Base-by-base conservation (phyloP, 30 jellyfish, hydroid and myxozoan genomes). In the Sanderia malayensis region DNA sequence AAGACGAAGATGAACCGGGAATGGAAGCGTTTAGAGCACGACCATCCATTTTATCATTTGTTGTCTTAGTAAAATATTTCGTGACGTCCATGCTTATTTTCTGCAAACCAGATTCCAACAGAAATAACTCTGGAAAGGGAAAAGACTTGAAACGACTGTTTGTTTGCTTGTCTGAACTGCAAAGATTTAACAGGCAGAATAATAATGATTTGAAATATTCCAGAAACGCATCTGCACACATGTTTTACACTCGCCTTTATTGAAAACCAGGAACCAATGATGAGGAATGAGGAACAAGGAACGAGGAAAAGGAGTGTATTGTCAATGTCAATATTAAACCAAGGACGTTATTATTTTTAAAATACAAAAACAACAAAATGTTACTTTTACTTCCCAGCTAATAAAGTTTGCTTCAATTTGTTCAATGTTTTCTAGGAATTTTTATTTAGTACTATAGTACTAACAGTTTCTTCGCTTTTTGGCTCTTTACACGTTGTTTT, bases 1-100 rank as follows among this genome's bases (percentile, higher is more conserved):
- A 25, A 18, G 84, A 46, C 24, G 84, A 25, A 45, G 61, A 45
- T 0, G 84, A 49, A 28, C 80, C 84, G 23, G 84, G 81, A 28
- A 71, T 52, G n/a, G 84, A 21, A 21, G 37, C 80, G 70, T 45
- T 71, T 8, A 71, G 80, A 45, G 69, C 81, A 30, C 84, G 84
- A 18, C 84, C 84, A 71, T 71, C 84, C 80, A 71, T 19, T 25
- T 45, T 49, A 0, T 71, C 84, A 71, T 71, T 49, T 28, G 45
- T 25, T 15, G 80, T 23, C 25, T 19, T 44, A 20, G 52, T 11
- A 21, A 71, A 52, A 47, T 71, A 71, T 0, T 71, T 52, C 17
- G 80, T 44, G 0, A 47, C 46, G 37, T 71, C 81, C 80, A 47
- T 71, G 58, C 23, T 44, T 1, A n/a, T n/a, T 17, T 11, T 24